Conservation (phyloP, 2,113 vertebrate species). For the Melanerpes aurifrons region DNA sequence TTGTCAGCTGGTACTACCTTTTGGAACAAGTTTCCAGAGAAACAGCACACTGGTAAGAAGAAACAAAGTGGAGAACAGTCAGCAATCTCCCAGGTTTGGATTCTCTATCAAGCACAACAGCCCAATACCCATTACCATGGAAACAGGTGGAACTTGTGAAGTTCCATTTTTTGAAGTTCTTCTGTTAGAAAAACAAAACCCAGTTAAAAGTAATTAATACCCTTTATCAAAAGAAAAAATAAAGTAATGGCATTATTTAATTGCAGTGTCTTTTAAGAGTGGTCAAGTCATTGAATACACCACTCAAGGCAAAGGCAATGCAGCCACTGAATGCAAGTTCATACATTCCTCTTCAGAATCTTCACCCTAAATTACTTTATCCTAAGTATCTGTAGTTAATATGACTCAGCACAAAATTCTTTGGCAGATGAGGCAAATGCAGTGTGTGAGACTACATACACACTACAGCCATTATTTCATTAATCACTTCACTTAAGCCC, state of each 20-base stretch:
- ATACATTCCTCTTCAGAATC: too few species aligned
- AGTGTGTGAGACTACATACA: not conserved
- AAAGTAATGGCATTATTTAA: not conserved
- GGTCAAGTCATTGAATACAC: not conserved
- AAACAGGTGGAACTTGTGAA: not conserved
- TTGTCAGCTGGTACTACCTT: slow-evolving; percentile 38
- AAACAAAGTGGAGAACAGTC: slow-evolving; percentile 16
- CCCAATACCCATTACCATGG: not conserved
- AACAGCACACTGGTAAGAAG: slow-evolving; percentile 14
- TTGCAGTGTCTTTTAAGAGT: not conserved
- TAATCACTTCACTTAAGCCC: not conserved
- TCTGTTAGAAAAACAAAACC: not conserved
- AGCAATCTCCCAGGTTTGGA: not conserved
- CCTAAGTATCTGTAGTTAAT: not conserved
- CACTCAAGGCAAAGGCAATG: not conserved
- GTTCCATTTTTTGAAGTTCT: not conserved
- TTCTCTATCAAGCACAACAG: not conserved
- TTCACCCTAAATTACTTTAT: not conserved
- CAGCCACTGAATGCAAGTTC: not conserved
- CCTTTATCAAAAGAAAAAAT: not conserved
- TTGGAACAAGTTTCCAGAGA: slow-evolving; percentile 51
- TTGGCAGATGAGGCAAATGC: not conserved
- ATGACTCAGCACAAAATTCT: not conserved
- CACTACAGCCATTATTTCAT: not conserved
- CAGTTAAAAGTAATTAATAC: not conserved